A percentile compares a stretch with the other conserved stretches of the same genome.
These are phyloP conservation scores for Equus przewalskii DNA, from an alignment of 2,113 vertebrate species.

Conservation along the genomic window DNA sequence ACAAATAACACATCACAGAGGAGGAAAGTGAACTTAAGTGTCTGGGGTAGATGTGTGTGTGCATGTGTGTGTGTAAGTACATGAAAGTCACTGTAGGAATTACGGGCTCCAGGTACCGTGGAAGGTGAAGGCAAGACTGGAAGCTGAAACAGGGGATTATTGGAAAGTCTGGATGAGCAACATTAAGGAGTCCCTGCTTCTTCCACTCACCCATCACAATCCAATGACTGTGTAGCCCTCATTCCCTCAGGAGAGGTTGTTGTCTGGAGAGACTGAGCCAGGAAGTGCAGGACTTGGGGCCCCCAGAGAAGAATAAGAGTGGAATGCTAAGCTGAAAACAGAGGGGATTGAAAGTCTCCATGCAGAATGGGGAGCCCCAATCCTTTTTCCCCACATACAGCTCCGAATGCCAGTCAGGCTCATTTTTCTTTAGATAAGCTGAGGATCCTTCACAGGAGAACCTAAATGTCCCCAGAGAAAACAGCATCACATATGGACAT, in stretches of 20 bases:
- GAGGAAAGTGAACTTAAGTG: not conserved
- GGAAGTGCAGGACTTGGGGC: not conserved
- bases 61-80: not conserved
- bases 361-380: not conserved
- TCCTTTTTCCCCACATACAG: no score
- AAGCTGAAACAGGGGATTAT: not conserved
- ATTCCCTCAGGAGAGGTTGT: no score
- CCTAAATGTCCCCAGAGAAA: not conserved
- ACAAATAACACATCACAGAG: not conserved
- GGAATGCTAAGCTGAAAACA: not conserved
- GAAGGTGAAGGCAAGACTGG: not conserved
- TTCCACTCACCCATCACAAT: not conserved
- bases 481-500: not conserved
- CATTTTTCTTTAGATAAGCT: not conserved
- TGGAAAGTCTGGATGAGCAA: not conserved
- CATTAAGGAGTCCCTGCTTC: not conserved
- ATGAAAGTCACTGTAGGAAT: not conserved
- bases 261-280: not conserved
- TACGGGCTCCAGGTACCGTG: no score
- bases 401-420: not conserved
- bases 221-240: not conserved
- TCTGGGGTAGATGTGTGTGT: not conserved
- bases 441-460: not conserved
- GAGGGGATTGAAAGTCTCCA: not conserved
- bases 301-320: not conserved